Evolutionary conservation across 1,140 invertebrate species (phyloP).

Genomic region (Bradysia coprophila): DNA sequence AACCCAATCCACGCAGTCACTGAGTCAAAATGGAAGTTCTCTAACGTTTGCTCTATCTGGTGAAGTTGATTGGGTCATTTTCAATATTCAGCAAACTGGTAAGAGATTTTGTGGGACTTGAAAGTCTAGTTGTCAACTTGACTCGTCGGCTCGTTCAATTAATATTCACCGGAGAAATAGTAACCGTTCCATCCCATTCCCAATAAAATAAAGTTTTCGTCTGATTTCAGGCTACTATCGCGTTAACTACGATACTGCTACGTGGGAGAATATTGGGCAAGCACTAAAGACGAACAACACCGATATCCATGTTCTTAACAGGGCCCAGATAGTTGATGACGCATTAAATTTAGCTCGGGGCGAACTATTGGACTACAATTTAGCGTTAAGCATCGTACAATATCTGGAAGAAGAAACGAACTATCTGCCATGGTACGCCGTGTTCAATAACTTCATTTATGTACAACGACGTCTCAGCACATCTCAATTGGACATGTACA

Average conservation of each 20-base stretch:
- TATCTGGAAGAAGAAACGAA: slow-evolving; percentile 40
- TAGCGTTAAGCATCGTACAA: slow-evolving; percentile 32
- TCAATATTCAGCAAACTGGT: slow-evolving; percentile 9
- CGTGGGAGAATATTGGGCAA: slow-evolving; percentile 40
- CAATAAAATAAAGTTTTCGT: too few species aligned
- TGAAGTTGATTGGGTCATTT: slow-evolving; percentile 37
- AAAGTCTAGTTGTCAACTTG: too few species aligned
- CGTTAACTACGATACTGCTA: slow-evolving; percentile 51
- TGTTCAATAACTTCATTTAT: slow-evolving; percentile 29
- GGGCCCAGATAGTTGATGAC: slow-evolving; percentile 64
- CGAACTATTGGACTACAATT: slow-evolving; percentile 21
- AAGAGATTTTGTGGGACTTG: too few species aligned
- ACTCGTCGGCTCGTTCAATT: too few species aligned
- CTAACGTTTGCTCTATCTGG: too few species aligned
- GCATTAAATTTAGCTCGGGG: slow-evolving; percentile 38
- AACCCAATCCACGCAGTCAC: slow-evolving; percentile 26
- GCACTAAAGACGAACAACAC: slow-evolving; percentile 28
- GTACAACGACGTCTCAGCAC: slow-evolving; percentile 10
- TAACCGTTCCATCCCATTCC: too few species aligned
- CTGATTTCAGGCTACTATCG: slow-evolving; percentile 46
- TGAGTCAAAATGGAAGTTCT: slow-evolving; percentile 19
- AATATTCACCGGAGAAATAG: too few species aligned
- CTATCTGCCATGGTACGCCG: slow-evolving; percentile 43
- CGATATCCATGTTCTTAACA: slow-evolving; percentile 45
- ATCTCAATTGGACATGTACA: slow-evolving; percentile 4